Base-by-base conservation (phyloP, 2,888 invertebrate genomes). In the Melieria omissa region DNA sequence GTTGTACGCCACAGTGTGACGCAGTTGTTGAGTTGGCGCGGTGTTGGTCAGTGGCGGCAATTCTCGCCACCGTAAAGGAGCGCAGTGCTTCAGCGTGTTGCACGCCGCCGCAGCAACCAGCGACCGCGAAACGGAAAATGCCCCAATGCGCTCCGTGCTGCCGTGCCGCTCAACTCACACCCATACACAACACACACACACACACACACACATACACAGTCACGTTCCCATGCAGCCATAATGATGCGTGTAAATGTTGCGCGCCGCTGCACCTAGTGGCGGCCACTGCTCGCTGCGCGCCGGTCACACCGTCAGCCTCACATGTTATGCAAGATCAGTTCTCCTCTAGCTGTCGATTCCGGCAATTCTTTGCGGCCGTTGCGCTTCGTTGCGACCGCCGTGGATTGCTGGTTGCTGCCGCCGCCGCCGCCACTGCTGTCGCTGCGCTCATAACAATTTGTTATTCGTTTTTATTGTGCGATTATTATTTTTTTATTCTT, bases 401-500 rank as follows among this genome's bases (percentile, higher is more conserved):
- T 10, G 9, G 14, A 12, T 54, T 54, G 65, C 16, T 42, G 55
- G 45, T 29, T 42, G 46, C 46, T 55, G 46, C 44, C 57, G 54
- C 45, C 62, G n/a, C 41, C 29, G 12, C 61, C 16, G 62, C 69
- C 55, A 60, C 42, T 60, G 60, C 60, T 8, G 42, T n/a, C 10
- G 61, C 65, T 68, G 60, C 52, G 62, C 61, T 58, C 71, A 74
- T 70, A 80, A 78, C 81, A 82, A 83, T 84, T 83, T 83, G 81
- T 84, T 84, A 83, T 81, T 76, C 78, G 76, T 79, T 84, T 83
- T 83, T 81, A 83, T 84, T 82, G 81, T 80, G 77, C 80, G 79
- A 80, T 81, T 83, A 82, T 83, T 81, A 80, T 80, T 82, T 82
- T 80, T 80, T 78, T 82, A 80, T 55, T 66, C 58, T 73, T 70